Base-by-base conservation (phyloP, 1,140 invertebrate species). In the Bombus ignitus region DNA sequence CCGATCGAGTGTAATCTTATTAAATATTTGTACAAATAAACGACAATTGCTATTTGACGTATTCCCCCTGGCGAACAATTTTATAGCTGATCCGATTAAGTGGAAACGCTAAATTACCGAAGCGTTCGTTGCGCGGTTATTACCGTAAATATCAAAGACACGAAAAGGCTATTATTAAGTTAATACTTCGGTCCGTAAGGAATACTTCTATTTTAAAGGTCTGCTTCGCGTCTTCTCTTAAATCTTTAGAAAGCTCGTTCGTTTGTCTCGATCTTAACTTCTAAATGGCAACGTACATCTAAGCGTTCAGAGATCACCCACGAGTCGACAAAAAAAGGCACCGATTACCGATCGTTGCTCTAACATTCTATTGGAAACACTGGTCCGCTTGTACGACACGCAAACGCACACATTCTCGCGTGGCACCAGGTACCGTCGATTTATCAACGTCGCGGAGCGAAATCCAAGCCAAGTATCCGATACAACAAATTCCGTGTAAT, bases 21-120 rank as follows among this genome's bases (percentile, higher is more conserved):
- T 79, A 47, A 62, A 66, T 62, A 62, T 81, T 81, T 88, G 72
- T 85, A 88, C 39, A 89, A 88, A 85, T 88, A 88, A 85, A 88
- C 10, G 39, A 65, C 10, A 44, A 42, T 12, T 8, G 32, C 25
- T 1, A 37, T 6, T 13, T 32, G 12, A 39, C 13, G 39, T 35
- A 42, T 81, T 72, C 10, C 35, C 68, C 6, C 18, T 32, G 32
- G 47, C 28, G 37, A 25, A 44, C 35, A 13, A 25, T 47, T 39
- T 71, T 22, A 10, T 18, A 28, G 3, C 15, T 39, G 66, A 81
- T 80, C 42, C 65, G 78, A 80, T 80, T 70, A 80, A 39, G 32
- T 28, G 75, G 25, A 18, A 9, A 57, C 8, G 37, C 32, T 53
- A 53, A 53, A 53, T 80, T 37, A 68, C 65, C 32, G 28, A 22